Conservation (phyloP, 2,113 vertebrate genomes). For the Rana temporaria region DNA sequence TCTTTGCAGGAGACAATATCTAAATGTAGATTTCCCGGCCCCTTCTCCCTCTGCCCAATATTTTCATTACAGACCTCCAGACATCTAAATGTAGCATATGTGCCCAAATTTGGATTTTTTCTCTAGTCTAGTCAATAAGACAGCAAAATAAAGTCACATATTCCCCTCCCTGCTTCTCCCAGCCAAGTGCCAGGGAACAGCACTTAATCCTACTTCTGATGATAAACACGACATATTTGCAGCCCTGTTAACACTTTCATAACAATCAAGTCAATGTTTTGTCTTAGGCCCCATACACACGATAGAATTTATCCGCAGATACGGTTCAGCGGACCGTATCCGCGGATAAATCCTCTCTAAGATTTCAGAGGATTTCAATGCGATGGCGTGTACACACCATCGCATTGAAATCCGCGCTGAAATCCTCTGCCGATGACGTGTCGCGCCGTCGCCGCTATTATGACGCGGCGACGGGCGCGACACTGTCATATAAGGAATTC, state of each 20-base stretch:
- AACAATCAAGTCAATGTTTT: background rate
- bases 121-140: conserved; percentile 54
- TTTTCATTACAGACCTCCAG: conserved; percentile 53
- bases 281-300: too few relatives aligned
- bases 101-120: conserved; percentile 57
- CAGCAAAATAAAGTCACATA: conserved; percentile 50
- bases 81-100: conserved; percentile 46
- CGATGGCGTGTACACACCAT: too few relatives aligned
- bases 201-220: conserved; percentile 38
- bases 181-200: conserved; percentile 21
- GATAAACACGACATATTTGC: conserved; percentile 23
- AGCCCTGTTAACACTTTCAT: conserved; percentile 1
- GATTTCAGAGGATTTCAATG: too few relatives aligned
- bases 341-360: too few relatives aligned
- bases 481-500: too few relatives aligned
- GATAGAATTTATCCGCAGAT: too few relatives aligned
- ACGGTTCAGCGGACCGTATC: too few relatives aligned
- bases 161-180: conserved; percentile 21
- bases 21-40: conserved; percentile 43
- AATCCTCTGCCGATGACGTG: too few relatives aligned
- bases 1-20: conserved; percentile 23
- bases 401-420: too few relatives aligned
- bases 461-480: too few relatives aligned
- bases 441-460: too few relatives aligned
- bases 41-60: conserved; percentile 13